Evolutionary conservation across 2,113 vertebrate genomes (phyloP).

Genomic region (Odocoileus virginianus): DNA sequence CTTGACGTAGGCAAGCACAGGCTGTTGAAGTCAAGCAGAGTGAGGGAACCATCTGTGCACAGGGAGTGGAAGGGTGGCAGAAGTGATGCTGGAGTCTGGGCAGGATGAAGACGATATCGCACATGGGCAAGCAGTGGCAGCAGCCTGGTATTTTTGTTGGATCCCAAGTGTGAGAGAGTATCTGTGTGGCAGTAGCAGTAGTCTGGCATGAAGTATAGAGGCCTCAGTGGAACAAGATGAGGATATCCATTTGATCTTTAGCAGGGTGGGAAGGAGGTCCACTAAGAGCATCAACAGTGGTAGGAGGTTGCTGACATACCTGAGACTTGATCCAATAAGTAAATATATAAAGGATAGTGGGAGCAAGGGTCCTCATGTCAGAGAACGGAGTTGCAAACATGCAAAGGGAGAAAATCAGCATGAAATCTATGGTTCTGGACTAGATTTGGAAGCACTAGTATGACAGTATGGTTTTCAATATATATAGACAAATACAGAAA

Average conservation of each 20-base stretch:
- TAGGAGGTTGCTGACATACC: neutral
- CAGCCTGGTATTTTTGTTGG: neutral
- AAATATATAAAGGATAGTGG: neutral
- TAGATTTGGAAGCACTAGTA: neutral
- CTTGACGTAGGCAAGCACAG: neutral
- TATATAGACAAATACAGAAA: neutral
- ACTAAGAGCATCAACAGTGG: neutral
- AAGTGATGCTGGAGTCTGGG: neutral
- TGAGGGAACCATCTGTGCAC: neutral
- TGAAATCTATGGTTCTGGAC: neutral
- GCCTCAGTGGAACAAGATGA: neutral
- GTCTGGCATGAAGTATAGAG: neutral
- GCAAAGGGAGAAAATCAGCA: constrained; percentile 14
- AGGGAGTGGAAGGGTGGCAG: neutral
- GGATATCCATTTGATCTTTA: neutral
- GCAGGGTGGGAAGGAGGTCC: neutral
- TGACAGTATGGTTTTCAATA: neutral
- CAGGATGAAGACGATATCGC: neutral
- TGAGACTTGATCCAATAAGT: neutral
- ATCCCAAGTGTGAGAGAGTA: neutral
- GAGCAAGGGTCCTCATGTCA: neutral
- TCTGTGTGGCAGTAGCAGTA: neutral
- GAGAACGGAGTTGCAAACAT: neutral
- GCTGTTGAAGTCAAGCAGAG: neutral
- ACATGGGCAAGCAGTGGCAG: neutral